phyloP scores from a whole-genome alignment of 1,140 invertebrate genomes.

The Fragariocoptes setiger region DNA sequence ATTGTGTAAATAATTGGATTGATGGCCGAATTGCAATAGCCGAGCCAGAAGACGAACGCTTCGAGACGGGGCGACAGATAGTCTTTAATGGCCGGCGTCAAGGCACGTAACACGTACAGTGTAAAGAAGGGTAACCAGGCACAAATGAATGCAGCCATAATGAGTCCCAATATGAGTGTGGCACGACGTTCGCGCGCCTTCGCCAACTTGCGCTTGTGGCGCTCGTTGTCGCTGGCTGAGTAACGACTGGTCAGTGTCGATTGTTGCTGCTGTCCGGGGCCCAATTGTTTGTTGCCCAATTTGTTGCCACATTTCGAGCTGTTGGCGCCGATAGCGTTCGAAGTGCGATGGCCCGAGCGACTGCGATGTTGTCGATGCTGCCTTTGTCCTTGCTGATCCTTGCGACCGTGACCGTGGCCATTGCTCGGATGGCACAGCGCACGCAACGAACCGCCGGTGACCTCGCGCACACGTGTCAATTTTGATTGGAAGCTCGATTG shows the following conservation, averaged over 20 bases:
- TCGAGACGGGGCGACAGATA: slow-evolving; percentile 37
- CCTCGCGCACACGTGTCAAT: too few relatives aligned
- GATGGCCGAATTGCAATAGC: slow-evolving; percentile 92
- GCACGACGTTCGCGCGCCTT: slow-evolving; percentile 87
- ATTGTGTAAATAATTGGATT: slow-evolving; percentile 94
- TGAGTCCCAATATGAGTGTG: slow-evolving; percentile 77
- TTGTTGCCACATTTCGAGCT: too few relatives aligned
- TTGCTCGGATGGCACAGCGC: too few relatives aligned
- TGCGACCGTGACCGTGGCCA: too few relatives aligned
- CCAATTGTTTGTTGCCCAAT: too few relatives aligned
- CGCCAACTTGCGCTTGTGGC: slow-evolving; percentile 66
- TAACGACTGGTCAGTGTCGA: too few relatives aligned
- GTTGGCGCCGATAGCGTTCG: too few relatives aligned
- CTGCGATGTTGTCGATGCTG: slow-evolving; percentile 15
- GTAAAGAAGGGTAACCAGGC: slow-evolving; percentile 98
- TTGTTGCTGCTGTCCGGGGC: too few relatives aligned
- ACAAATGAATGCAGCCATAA: slow-evolving; percentile 93
- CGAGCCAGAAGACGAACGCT: slow-evolving; percentile 86
- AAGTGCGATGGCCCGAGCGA: too few relatives aligned
- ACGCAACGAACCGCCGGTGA: too few relatives aligned
- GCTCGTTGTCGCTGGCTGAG: slow-evolving; percentile 34
- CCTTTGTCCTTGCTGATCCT: slow-evolving; percentile 1
- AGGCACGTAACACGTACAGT: slow-evolving; percentile 52
- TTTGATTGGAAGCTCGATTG: too few relatives aligned
- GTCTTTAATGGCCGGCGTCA: slow-evolving; percentile 39